A percentile compares a stretch with the other conserved stretches of the same genome.
phyloP scores from a whole-genome alignment of 2,113 vertebrate species.

The Oreochromis spilurus region DNA sequence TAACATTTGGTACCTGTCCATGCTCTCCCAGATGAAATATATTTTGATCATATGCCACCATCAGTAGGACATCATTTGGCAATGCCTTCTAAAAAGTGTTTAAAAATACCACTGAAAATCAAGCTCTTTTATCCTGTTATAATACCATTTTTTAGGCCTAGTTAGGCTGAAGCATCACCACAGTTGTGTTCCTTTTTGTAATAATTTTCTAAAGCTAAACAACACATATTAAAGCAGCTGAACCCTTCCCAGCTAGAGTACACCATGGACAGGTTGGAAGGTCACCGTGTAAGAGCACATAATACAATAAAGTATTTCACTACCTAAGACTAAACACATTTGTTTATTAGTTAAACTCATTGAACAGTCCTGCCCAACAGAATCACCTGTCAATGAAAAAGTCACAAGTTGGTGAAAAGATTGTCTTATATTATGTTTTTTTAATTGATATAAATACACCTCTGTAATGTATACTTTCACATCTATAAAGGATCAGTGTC shows the following conservation, averaged over 20 bases:
- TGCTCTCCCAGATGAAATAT: neutral
- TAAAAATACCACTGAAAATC: neutral
- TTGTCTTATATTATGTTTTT: neutral
- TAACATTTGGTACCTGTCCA: neutral
- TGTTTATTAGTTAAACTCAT: neutral
- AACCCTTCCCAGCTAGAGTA: neutral
- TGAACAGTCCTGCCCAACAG: neutral
- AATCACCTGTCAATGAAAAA: neutral
- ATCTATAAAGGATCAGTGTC: neutral
- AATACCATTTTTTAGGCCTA: neutral
- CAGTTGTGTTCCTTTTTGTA: neutral
- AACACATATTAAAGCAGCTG: neutral
- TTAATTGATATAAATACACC: neutral
- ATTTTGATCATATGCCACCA: neutral
- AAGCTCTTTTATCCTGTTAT: neutral
- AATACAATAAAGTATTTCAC: neutral
- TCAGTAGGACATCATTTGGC: neutral
- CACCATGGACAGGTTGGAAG: neutral
- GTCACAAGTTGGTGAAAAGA: neutral
- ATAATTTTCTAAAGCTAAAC: neutral
- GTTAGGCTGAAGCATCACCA: neutral
- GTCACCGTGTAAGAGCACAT: neutral
- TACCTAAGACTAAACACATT: neutral
- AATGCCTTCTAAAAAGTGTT: neutral
- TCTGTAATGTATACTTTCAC: neutral